Evolutionary conservation across 2,113 vertebrate genomes (phyloP).

Genomic region (Rhinopithecus roxellana): DNA sequence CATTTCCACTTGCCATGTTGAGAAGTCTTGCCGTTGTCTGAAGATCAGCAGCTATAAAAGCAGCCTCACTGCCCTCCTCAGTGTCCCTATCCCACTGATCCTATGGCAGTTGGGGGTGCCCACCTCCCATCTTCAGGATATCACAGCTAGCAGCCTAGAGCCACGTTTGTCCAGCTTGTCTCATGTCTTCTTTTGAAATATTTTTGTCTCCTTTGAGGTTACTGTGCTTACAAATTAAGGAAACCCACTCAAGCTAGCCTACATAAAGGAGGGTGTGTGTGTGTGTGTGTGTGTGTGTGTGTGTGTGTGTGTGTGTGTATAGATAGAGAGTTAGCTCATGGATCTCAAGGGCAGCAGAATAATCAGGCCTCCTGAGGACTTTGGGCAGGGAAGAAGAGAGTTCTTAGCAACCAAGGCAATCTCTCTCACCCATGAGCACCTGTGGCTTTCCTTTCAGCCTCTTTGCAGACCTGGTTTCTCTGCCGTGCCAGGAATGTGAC

Average conservation of each 20-base stretch:
- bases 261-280: background rate
- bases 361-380: background rate
- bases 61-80: background rate
- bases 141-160: background rate
- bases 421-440: background rate
- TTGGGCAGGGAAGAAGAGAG: rapidly evolving
- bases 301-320: background rate
- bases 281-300: background rate
- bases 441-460: background rate
- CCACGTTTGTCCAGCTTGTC: background rate
- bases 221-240: background rate
- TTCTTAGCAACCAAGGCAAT: background rate
- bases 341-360: background rate
- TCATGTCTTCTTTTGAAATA: background rate
- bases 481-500: background rate
- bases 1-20: background rate
- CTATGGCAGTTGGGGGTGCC: background rate
- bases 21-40: background rate
- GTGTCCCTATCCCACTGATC: rapidly evolving
- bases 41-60: background rate
- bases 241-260: background rate
- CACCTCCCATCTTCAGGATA: background rate
- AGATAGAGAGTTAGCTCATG: background rate
- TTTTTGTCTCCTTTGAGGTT: background rate
- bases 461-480: background rate